Evolutionary conservation across 2,113 vertebrate genomes (phyloP).

Genomic region (Andinoacara biseriatus): DNA sequence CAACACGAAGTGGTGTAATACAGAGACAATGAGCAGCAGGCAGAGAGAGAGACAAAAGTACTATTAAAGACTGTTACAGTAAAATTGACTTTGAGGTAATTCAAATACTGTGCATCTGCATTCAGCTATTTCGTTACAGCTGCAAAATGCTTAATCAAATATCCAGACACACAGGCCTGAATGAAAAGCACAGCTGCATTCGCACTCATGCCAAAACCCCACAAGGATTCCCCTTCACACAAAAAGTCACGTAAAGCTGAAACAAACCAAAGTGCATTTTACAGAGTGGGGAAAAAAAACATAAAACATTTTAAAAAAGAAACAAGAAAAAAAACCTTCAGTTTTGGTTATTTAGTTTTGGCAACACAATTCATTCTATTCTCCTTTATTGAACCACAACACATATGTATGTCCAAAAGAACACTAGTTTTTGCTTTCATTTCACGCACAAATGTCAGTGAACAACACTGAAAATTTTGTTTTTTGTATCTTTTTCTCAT

Average conservation of each 20-base stretch:
- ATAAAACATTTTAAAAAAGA: neutral
- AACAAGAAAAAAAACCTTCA: neutral
- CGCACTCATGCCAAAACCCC: slow-evolving; percentile 5
- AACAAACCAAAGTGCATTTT: slow-evolving; percentile 10
- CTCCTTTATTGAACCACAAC: neutral
- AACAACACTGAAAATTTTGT: no score
- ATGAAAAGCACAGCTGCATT: slow-evolving; percentile 31
- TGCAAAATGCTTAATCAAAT: slow-evolving; percentile 47
- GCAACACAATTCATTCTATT: neutral
- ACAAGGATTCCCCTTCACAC: neutral
- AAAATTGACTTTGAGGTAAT: slow-evolving; percentile 37
- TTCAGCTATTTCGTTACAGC: slow-evolving; percentile 43
- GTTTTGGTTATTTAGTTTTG: no score
- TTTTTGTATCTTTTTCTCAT: neutral
- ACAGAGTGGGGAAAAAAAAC: neutral
- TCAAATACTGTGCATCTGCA: neutral
- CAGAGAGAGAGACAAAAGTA: neutral
- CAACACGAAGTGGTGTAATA: neutral
- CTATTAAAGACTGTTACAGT: slow-evolving; percentile 37
- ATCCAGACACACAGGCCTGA: slow-evolving; percentile 16
- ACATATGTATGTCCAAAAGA: neutral
- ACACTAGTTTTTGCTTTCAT: neutral
- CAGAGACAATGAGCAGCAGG: slow-evolving; percentile 1
- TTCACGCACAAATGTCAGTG: no score
- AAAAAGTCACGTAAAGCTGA: slow-evolving; percentile 11